phyloP scores from a whole-genome alignment of 1,140 invertebrate genomes.

The Chionoecetes opilio region DNA sequence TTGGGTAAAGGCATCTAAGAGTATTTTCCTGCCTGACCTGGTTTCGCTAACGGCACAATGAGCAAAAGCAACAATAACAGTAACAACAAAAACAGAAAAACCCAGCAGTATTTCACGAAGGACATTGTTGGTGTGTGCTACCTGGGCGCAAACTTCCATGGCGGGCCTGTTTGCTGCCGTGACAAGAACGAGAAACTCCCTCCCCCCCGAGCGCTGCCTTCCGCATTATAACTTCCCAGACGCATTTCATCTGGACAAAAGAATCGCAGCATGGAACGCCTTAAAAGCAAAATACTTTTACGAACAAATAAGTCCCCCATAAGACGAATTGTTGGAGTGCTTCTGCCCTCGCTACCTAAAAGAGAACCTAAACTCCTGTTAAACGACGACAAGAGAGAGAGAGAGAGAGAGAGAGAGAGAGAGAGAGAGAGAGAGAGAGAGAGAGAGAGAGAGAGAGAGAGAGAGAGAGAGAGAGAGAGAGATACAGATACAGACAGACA shows the following conservation, averaged over 20 bases:
- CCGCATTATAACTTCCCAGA: conserved; percentile 1
- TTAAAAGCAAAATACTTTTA: conserved; percentile 31
- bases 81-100: not conserved
- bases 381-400: not conserved
- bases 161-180: not conserved
- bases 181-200: conserved; percentile 35
- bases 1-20: not conserved
- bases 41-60: no score
- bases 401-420: conserved; percentile 35
- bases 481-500: not conserved
- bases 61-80: no score
- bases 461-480: not conserved
- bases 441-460: conserved; percentile 8
- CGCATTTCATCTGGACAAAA: conserved; percentile 17
- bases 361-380: not conserved
- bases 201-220: not conserved
- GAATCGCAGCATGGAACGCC: conserved; percentile 24
- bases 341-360: not conserved
- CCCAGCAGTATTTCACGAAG: not conserved
- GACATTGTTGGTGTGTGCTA: not conserved
- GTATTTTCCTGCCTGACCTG: no score
- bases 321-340: conserved; percentile 28
- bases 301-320: conserved; percentile 25
- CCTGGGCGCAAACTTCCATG: not conserved
- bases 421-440: conserved; percentile 36